Percentiles rank a stretch among this genome's conserved stretches.
phyloP scores from a whole-genome alignment of 2,888 invertebrate genomes.

The Myathropa florea region DNA sequence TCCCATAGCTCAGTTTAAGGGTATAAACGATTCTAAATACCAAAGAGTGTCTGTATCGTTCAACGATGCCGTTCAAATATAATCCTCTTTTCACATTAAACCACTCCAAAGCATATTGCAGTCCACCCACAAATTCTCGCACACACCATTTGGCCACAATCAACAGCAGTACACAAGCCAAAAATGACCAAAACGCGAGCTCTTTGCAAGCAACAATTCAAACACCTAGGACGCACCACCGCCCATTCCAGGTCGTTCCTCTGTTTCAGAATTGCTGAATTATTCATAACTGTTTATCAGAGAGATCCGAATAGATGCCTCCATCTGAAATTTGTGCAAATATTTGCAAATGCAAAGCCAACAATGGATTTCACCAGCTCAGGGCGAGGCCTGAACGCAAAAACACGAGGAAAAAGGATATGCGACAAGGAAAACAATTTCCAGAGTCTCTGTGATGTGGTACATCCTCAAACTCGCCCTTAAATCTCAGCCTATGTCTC shows the following conservation, averaged over 20 bases:
- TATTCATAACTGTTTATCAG: constrained; percentile 37
- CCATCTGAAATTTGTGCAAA: constrained; percentile 50
- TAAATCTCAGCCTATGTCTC: constrained; percentile 35
- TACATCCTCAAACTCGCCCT: neutral
- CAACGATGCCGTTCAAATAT: neutral
- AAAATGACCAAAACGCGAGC: constrained; percentile 22
- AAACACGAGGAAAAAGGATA: constrained; percentile 3
- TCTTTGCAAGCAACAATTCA: neutral
- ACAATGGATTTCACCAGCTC: neutral
- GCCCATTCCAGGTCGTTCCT: too few species aligned
- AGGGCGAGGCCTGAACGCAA: neutral
- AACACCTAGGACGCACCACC: neutral
- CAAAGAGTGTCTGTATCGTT: too few species aligned
- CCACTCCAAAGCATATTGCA: constrained; percentile 19
- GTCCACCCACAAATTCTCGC: constrained; percentile 10
- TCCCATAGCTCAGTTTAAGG: too few species aligned
- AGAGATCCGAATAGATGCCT: constrained; percentile 4
- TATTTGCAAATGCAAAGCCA: constrained; percentile 53
- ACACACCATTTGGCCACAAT: neutral
- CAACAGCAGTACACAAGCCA: neutral
- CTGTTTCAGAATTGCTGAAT: constrained; percentile 28
- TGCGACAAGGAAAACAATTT: neutral
- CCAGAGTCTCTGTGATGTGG: neutral
- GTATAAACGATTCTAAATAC: too few species aligned
- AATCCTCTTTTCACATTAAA: neutral